These are phyloP conservation scores for Portevinia maculata DNA, from an alignment of 2,888 invertebrate genomes.

Conservation along the genomic window DNA sequence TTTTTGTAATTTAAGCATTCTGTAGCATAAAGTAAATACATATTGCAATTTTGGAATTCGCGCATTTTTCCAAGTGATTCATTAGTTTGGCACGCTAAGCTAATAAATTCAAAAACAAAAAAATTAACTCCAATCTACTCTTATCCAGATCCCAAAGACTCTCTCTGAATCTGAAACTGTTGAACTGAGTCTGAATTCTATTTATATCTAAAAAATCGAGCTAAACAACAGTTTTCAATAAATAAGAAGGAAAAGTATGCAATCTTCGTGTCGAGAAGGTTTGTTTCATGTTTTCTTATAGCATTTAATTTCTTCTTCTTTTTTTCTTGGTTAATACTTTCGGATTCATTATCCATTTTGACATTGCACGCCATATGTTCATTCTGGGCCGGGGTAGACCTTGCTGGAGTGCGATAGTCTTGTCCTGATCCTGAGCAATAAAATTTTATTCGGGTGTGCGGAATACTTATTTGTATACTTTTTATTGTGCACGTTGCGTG, in stretches of 20 bases:
- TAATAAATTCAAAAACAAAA: constrained; percentile 16
- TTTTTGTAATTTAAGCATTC: too few relatives aligned
- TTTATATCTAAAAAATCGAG: constrained; percentile 19
- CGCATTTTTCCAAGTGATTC: constrained; percentile 12
- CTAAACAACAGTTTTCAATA: constrained; percentile 20
- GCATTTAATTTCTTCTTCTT: constrained; percentile 13
- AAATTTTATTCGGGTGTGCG: constrained; percentile 61
- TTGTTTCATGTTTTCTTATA: constrained; percentile 27
- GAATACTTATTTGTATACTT: constrained; percentile 24
- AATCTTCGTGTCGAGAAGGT: constrained; percentile 5
- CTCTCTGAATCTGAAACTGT: neutral
- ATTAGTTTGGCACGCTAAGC: constrained; percentile 25
- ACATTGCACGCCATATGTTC: constrained; percentile 65
- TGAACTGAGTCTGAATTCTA: constrained; percentile 12
- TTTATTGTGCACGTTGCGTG: constrained; percentile 54
- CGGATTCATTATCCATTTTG: constrained; percentile 50
- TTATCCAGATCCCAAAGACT: constrained; percentile 1
- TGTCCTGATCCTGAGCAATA: constrained; percentile 38
- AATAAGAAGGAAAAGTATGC: constrained; percentile 29
- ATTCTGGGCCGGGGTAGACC: constrained; percentile 14
- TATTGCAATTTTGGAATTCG: too few relatives aligned
- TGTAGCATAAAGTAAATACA: too few relatives aligned
- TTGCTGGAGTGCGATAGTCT: constrained; percentile 12
- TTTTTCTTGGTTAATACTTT: constrained; percentile 32
- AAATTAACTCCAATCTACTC: neutral